These are phyloP conservation scores for Caenorhabditis panamensis DNA, from an alignment of 2,888 invertebrate genomes.

Conservation along the genomic window DNA sequence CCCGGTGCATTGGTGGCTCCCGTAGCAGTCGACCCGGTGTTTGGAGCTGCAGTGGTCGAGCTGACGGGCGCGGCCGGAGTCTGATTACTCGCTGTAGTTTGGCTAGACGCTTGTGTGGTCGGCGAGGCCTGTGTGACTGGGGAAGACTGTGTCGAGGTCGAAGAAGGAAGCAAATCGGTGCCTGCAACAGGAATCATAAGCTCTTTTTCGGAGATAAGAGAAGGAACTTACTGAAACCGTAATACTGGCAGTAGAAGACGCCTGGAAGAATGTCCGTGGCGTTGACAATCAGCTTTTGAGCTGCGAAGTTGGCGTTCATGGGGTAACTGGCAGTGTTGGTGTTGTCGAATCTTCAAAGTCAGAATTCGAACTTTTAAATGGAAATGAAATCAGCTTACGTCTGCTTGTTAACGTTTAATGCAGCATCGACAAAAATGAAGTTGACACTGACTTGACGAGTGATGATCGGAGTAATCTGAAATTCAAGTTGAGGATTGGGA, in stretches of 20 bases:
- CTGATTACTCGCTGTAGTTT: neutral
- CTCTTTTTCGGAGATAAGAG: no score
- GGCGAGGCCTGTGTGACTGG: neutral
- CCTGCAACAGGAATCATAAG: neutral
- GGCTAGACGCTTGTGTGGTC: neutral
- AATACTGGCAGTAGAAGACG: constrained; percentile 28
- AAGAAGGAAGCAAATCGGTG: neutral
- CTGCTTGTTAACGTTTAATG: neutral
- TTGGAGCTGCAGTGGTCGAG: neutral
- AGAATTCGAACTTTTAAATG: neutral
- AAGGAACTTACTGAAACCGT: constrained; percentile 3
- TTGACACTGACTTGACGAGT: constrained; percentile 1
- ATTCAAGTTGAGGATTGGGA: neutral
- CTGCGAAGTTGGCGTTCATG: neutral
- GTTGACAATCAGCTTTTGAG: constrained; percentile 12
- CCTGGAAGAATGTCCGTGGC: constrained; percentile 7
- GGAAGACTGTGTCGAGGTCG: neutral
- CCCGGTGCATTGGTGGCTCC: neutral
- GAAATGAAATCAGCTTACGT: neutral
- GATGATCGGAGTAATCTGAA: constrained; percentile 25
- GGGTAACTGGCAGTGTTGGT: neutral
- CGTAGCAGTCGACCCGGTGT: constrained; percentile 7
- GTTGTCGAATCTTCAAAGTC: constrained; percentile 9
- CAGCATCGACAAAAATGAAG: constrained; percentile 19
- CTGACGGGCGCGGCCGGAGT: neutral